Base-by-base conservation (phyloP, 92 coral and sea anemone species). In the Virgularia gustaviana region DNA sequence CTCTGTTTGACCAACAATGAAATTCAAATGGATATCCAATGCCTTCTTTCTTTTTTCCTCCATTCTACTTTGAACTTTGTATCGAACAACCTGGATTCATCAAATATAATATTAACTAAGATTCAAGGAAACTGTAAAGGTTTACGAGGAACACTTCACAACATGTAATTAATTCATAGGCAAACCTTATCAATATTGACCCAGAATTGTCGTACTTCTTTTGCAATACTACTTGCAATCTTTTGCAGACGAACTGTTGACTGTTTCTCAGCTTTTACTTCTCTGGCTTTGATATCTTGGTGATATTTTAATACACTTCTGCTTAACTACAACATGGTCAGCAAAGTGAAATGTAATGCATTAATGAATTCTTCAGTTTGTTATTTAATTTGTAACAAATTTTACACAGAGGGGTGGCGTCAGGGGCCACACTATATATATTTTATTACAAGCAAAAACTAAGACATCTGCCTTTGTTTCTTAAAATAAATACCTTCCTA, bases 1-100 rank as follows among this genome's bases (percentile, higher is more conserved):
- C 78, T 94, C 99, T 5, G 99, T 94, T 72, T 94, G 99, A 67
- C 90, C 99, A 24, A 94, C 96, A 73, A 94, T 94, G 78, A 94
- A 94, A 64, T 94, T 94, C 24, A 94, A 83, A 81, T 94, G 99
- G 23, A 89, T 58, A 70, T 94, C 99, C 49, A 94, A 83, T 27
- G 99, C 99, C 74, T 89, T 94, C 75, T 94, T 94, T 31, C 99
- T 81, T 70, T 89, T 89, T 70, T 94, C 99, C 72, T 94, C 99
- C 56, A 94, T 57, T 53, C 99, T 78, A 72, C 94, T 89, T 75
- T 94, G 99, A 38, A 94, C 90, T 82, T 94, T 94, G 81, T 89
- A 94, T 41, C 85, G 96, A 4, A 94, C 99, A 63, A 92, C 98
- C 98, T 92, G 23, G 22, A 16, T 16, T 33, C 41, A 38, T 31